Conservation (phyloP, 2,888 invertebrate genomes). For the Erebia epiphron region DNA sequence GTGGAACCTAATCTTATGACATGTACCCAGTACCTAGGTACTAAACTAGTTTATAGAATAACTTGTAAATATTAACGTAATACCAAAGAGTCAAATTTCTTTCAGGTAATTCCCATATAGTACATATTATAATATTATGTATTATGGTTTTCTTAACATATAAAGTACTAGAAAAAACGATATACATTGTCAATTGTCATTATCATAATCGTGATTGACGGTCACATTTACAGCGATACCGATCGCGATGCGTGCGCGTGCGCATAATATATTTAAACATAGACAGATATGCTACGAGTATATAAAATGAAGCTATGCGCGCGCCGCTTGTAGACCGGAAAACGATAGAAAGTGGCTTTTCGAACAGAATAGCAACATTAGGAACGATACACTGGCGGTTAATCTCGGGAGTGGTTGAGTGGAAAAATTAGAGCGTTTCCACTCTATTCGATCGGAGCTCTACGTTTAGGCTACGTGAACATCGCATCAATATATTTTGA, state of each 20-base stretch:
- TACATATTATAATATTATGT: too few species aligned
- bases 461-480: too few species aligned
- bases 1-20: slow-evolving; percentile 2
- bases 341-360: slow-evolving; percentile 82
- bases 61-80: background rate
- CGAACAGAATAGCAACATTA: slow-evolving; percentile 80
- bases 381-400: slow-evolving; percentile 41
- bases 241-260: slow-evolving; percentile 39
- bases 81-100: background rate
- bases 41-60: slow-evolving; percentile 3
- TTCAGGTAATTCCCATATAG: too few species aligned
- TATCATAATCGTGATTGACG: slow-evolving; percentile 36
- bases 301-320: slow-evolving; percentile 67
- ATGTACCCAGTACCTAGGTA: background rate
- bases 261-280: slow-evolving; percentile 28
- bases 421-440: slow-evolving; percentile 24
- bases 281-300: background rate
- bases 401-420: slow-evolving; percentile 33
- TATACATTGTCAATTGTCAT: slow-evolving; percentile 3
- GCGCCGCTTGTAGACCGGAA: slow-evolving; percentile 77
- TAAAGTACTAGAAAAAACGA: too few species aligned
- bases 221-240: slow-evolving; percentile 26
- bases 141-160: too few species aligned
- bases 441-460: background rate
- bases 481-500: too few species aligned